Conservation (phyloP, 1,140 invertebrate species). For the Megalopta genalis region DNA sequence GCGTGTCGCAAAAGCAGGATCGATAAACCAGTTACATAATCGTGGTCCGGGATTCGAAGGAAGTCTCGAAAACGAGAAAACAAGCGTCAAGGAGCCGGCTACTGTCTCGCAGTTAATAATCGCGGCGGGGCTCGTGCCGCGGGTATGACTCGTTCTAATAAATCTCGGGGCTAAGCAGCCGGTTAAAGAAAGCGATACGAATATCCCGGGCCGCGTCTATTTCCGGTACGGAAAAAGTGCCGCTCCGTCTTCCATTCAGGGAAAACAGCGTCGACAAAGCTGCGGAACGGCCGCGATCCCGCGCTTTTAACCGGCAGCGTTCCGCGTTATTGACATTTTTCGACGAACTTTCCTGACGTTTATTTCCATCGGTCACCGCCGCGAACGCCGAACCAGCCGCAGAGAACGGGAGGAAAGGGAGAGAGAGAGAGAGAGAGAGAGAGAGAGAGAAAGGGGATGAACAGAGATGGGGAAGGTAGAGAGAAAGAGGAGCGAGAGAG, state of each 20-base stretch:
- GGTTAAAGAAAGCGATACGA: neutral
- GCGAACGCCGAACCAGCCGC: neutral
- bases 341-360: constrained; percentile 30
- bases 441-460: neutral
- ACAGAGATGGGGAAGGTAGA: too few species aligned
- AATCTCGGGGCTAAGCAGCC: neutral
- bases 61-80: too few species aligned
- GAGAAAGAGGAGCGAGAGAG: too few species aligned
- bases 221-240: neutral
- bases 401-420: neutral
- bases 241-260: neutral
- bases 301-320: constrained; percentile 17
- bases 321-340: constrained; percentile 54
- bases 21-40: too few species aligned
- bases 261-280: constrained; percentile 3
- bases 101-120: neutral
- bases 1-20: too few species aligned
- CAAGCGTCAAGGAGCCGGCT: too few species aligned
- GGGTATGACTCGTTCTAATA: neutral
- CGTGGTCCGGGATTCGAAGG: too few species aligned
- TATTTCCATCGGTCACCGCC: constrained; percentile 42
- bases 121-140: neutral
- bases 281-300: neutral
- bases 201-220: neutral
- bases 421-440: neutral